These are phyloP conservation scores for Luidia sarsii DNA, from an alignment of 53 echinoderm and acorn worm species.

Conservation along the genomic window DNA sequence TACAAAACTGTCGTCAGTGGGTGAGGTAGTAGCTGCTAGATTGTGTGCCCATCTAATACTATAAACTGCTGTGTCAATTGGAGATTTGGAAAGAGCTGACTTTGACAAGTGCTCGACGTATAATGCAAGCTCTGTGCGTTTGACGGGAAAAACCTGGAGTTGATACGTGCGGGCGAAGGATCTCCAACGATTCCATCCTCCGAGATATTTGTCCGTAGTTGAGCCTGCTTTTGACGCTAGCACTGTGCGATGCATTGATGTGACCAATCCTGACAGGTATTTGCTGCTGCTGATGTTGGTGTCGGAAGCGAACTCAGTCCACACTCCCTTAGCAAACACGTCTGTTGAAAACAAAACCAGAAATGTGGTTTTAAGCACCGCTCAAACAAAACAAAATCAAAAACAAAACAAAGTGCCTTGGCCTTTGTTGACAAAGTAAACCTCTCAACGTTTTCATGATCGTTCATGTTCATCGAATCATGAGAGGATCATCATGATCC, in stretches of 20 bases:
- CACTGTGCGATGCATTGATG: neutral
- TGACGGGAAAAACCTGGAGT: constrained; percentile 7
- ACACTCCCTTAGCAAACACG: too few species aligned
- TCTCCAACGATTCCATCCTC: constrained; percentile 22
- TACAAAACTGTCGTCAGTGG: neutral
- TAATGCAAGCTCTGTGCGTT: neutral
- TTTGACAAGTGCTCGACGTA: neutral
- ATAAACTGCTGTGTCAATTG: constrained; percentile 15
- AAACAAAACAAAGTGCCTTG: neutral
- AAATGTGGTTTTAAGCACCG: neutral
- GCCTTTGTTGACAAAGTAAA: neutral
- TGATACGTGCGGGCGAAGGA: neutral
- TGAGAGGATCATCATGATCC: neutral
- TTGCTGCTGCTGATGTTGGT: neutral
- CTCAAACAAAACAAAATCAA: neutral
- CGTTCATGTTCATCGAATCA: neutral
- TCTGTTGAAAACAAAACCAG: neutral
- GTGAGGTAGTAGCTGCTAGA: neutral
- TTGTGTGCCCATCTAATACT: constrained; percentile 25
- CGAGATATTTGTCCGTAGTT: neutral
- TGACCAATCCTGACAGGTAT: neutral
- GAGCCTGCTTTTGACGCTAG: constrained; percentile 27
- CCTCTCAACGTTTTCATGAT: neutral
- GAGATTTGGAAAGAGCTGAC: neutral
- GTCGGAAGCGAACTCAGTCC: neutral